Conservation (phyloP, 2,797 vertebrate species). For the Lagocephalus sceleratus region DNA sequence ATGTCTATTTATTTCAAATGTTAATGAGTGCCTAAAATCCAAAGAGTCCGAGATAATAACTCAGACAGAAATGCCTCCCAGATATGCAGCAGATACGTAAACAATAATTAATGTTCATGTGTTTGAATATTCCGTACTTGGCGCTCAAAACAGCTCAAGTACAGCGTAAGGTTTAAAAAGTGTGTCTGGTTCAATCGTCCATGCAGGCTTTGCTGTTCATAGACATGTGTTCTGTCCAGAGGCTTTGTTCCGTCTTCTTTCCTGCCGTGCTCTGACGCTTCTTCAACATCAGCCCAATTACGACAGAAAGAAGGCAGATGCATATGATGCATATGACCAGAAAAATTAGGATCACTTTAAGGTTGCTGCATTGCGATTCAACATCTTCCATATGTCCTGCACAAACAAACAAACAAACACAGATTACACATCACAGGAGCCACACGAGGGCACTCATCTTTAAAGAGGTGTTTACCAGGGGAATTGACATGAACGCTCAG, state of each 20-base stretch:
- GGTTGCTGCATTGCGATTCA: background rate
- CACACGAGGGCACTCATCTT: too few species aligned
- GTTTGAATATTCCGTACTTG: conserved; percentile 3
- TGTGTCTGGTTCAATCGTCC: conserved; percentile 21
- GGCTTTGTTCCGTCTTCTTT: conserved; percentile 18
- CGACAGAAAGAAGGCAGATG: conserved; percentile 26
- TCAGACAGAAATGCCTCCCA: conserved; percentile 3
- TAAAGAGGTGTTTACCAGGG: conserved; percentile 64
- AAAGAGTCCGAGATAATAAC: conserved; percentile 1
- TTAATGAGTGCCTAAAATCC: conserved; percentile 27
- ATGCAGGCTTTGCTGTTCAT: conserved; percentile 25
- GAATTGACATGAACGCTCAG: conserved; percentile 61
- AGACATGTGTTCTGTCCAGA: conserved; percentile 48
- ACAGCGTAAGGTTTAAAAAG: too few species aligned
- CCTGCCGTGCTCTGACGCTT: conserved; percentile 6
- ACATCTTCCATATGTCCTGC: background rate
- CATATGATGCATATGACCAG: conserved; percentile 23
- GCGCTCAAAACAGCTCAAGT: too few species aligned
- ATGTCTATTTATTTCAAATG: conserved; percentile 24
- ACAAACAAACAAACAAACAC: conserved; percentile 9
- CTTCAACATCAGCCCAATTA: conserved; percentile 40
- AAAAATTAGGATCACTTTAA: too few species aligned
- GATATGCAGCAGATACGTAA: conserved; percentile 15
- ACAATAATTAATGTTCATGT: background rate
- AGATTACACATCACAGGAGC: background rate